Conservation (phyloP, 2,797 vertebrate genomes). For the Periparus ater region DNA sequence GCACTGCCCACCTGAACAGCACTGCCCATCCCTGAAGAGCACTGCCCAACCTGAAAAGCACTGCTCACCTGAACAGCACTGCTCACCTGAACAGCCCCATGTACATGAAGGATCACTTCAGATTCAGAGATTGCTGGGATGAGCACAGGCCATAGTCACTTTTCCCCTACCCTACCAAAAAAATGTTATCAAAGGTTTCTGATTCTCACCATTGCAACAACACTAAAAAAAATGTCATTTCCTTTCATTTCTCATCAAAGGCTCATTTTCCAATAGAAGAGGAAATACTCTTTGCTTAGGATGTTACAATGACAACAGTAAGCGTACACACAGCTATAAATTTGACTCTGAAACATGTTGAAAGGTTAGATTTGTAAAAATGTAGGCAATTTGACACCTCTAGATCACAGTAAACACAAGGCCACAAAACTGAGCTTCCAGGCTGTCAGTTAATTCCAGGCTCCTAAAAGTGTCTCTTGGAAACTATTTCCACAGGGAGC, state of each 20-base stretch:
- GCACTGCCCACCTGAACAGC: neutral
- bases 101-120: neutral
- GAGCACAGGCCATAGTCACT: fast-evolving
- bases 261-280: neutral
- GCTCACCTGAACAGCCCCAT: neutral
- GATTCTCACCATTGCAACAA: neutral
- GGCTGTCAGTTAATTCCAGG: neutral
- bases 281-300: neutral
- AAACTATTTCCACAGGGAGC: slow-evolving; percentile 43
- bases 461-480: slow-evolving; percentile 25
- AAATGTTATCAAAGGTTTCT: neutral
- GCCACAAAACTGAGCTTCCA: slow-evolving; percentile 22
- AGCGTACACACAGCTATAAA: slow-evolving; percentile 16
- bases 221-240: neutral
- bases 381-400: slow-evolving; percentile 57
- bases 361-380: slow-evolving; percentile 61
- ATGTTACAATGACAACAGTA: neutral
- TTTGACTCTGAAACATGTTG: slow-evolving; percentile 27
- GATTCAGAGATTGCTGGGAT: neutral
- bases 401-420: slow-evolving; percentile 14
- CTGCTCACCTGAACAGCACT: fast-evolving
- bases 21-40: fast-evolving
- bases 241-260: neutral
- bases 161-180: neutral
- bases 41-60: fast-evolving